Evolutionary conservation across 2,113 vertebrate genomes (phyloP), one percentile per base, ranked within the genome.

Genomic region (Amblyopsis rosae): DNA sequence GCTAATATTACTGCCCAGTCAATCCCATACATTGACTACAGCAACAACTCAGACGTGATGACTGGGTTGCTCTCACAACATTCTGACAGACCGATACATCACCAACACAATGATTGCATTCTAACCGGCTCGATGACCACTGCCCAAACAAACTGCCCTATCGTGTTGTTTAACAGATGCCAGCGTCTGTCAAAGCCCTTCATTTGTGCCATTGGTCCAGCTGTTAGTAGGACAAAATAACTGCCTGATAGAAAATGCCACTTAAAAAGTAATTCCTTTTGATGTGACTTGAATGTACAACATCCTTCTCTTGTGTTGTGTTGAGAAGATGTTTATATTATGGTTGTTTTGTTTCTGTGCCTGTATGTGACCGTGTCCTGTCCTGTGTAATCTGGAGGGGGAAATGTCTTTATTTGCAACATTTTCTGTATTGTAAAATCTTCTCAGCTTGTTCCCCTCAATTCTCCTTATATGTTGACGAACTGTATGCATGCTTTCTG

Each of bases 221-320:
- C 65, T 79, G 81, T 77, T 81, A 56, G 67, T 67, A 76, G 68
- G 69, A 73, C 69, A 78, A 76, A 74, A 82, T 41, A 76, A 84
- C 89, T 89, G 87, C 84, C 86, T 85, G 82, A 84, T 60, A 78
- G 64, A 80, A 73, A 62, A 77, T 74, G 58, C 67, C 80, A 77
- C 70, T 69, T 69, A 61, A 35, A 59, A 77, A 73, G 70, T 77
- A 87, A 86, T 81, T 87, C 87, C 62, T 85, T 89, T 81, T 89
- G 86, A 90, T 93, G 94, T 95, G 91, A 91, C 86, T 87, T 94
- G 89, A 93, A 87, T 74, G 88, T 94, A 92, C 90, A 85, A 81
- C 83, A 83, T 92, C 90, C 91, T 91, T 89, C 76, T 92, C 91
- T 82, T 92, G 72, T 72, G 85, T 93, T 86, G 69, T 81, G 80